These are phyloP conservation scores for Onychorhynchus coronatus DNA, from an alignment of 2,113 vertebrate species.

Conservation along the genomic window DNA sequence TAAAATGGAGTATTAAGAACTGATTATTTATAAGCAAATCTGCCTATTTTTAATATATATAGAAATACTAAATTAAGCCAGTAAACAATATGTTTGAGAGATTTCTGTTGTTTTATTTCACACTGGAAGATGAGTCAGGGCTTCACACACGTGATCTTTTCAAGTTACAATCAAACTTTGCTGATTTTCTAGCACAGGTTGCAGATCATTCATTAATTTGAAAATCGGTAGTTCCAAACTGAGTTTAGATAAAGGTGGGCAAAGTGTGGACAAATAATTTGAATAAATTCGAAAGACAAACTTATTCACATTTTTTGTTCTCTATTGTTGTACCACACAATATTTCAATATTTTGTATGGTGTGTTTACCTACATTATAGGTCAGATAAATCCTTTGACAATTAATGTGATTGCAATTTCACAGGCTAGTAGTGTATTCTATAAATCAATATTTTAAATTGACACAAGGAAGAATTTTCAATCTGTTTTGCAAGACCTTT, in stretches of 20 bases:
- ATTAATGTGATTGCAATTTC: not conserved
- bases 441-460: not conserved
- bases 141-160: not conserved
- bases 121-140: not conserved
- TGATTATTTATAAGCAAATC: not conserved
- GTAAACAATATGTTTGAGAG: not conserved
- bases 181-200: not conserved
- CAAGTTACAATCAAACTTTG: not conserved
- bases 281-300: not conserved
- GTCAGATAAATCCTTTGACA: not conserved
- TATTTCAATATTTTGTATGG: not conserved
- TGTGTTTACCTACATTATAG: not conserved
- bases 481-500: not conserved
- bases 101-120: not conserved
- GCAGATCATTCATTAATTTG: not conserved
- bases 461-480: not conserved
- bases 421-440: not conserved
- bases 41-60: not conserved
- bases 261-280: not conserved
- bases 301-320: not conserved
- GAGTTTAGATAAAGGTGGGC: not conserved
- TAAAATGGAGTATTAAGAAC: not conserved
- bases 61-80: not conserved
- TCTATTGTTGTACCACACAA: not conserved
- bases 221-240: not conserved